Evolutionary conservation across 2,113 vertebrate genomes (phyloP).

Genomic region (Delphinapterus leucas): DNA sequence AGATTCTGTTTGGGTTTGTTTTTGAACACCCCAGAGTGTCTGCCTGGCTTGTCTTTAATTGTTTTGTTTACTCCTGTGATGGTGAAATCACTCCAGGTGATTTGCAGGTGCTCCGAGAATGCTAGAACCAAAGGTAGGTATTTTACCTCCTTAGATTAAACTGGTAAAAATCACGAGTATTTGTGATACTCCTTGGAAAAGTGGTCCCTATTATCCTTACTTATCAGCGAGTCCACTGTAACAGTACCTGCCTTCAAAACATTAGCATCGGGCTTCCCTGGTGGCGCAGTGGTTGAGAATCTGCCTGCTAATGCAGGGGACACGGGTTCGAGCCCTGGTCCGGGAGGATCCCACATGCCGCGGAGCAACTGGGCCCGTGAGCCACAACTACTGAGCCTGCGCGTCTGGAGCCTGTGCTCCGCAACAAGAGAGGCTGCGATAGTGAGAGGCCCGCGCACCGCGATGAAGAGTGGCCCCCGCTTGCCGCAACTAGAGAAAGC

Average conservation of each 20-base stretch:
- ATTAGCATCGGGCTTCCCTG: too few species aligned
- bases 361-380: too few species aligned
- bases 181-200: neutral
- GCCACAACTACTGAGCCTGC: too few species aligned
- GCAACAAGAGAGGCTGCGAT: too few species aligned
- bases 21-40: neutral
- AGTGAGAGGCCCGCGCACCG: too few species aligned
- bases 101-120: neutral
- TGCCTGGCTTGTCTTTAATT: neutral
- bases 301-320: too few species aligned
- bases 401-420: too few species aligned
- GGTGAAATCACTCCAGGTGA: neutral
- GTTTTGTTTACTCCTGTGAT: neutral
- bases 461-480: too few species aligned
- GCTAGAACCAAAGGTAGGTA: neutral
- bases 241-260: neutral
- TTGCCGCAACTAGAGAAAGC: too few species aligned
- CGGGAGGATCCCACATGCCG: too few species aligned
- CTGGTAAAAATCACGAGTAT: rapidly evolving
- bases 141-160: neutral
- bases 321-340: too few species aligned
- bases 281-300: too few species aligned
- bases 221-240: rapidly evolving
- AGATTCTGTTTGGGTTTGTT: neutral
- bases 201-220: rapidly evolving